These are phyloP conservation scores for Phylloscopus trochiloides DNA, from an alignment of 2,113 vertebrate species.

Conservation along the genomic window DNA sequence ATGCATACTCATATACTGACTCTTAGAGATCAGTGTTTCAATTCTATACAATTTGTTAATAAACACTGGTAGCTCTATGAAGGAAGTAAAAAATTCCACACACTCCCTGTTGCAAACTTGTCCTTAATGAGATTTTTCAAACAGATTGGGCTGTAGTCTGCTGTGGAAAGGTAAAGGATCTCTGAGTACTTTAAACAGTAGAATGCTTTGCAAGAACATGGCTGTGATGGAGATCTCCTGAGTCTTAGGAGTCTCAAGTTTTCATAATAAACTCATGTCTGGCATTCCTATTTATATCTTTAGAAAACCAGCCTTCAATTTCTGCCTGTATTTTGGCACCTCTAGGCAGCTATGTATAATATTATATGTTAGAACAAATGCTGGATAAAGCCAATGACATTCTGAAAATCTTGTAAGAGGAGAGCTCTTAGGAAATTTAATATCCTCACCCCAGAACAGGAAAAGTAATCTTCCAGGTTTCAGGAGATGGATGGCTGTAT, in stretches of 20 bases:
- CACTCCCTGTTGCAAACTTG: not conserved
- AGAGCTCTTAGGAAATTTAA: slow-evolving; percentile 20
- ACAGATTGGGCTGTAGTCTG: not conserved
- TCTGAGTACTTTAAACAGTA: not conserved
- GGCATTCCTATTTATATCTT: not conserved
- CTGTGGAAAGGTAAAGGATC: not conserved
- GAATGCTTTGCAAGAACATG: not conserved
- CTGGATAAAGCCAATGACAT: not conserved
- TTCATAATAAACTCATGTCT: not conserved
- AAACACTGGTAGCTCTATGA: not conserved
- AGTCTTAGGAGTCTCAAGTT: not conserved
- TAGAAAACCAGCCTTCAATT: not conserved
- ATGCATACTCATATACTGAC: not conserved
- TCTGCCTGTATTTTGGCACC: not conserved
- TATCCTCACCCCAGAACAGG: slow-evolving; percentile 11
- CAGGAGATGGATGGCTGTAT: slow-evolving; percentile 39
- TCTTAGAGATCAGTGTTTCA: not conserved
- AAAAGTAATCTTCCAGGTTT: slow-evolving; percentile 50
- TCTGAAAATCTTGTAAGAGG: not conserved
- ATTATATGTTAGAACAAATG: slow-evolving; percentile 3
- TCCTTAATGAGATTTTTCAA: not conserved
- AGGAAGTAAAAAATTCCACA: not conserved
- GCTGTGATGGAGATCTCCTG: not conserved
- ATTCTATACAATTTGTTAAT: not conserved
- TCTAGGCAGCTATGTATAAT: not conserved